Percentiles rank a stretch among this genome's conserved stretches.
These are phyloP conservation scores for Leptocoma aspasia DNA, from an alignment of 2,113 vertebrate genomes.

Conservation along the genomic window DNA sequence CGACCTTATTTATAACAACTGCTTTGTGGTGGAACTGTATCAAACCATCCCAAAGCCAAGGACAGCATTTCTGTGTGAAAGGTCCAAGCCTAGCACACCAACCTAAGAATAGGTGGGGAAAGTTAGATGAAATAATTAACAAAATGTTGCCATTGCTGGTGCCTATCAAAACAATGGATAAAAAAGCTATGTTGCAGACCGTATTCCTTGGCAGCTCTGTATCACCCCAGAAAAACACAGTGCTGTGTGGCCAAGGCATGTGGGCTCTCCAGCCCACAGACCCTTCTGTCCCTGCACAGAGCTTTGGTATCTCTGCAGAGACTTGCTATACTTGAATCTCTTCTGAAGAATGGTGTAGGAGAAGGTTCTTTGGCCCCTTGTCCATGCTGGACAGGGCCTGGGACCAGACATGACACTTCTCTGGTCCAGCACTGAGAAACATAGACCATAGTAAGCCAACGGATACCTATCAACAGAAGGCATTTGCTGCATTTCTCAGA, in stretches of 20 bases:
- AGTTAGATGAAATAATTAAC: neutral
- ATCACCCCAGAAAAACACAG: neutral
- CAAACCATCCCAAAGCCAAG: neutral
- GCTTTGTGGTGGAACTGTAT: neutral
- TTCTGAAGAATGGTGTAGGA: neutral
- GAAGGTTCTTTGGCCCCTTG: neutral
- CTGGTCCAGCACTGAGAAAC: neutral
- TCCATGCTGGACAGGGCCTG: neutral
- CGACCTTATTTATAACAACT: too few species aligned
- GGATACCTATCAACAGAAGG: neutral
- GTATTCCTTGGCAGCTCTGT: rapidly evolving
- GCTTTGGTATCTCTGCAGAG: neutral
- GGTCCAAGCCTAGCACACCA: neutral
- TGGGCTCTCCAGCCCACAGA: neutral
- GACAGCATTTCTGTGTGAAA: neutral
- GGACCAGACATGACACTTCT: neutral
- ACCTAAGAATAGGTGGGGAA: neutral
- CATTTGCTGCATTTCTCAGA: neutral
- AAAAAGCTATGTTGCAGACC: neutral
- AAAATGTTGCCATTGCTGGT: neutral
- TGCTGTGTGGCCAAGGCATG: neutral
- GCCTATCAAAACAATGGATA: neutral
- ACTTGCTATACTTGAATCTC: neutral
- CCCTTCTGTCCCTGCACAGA: neutral
- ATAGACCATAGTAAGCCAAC: rapidly evolving